Conservation (phyloP, 2,113 vertebrate species). For the Hemicordylus capensis region DNA sequence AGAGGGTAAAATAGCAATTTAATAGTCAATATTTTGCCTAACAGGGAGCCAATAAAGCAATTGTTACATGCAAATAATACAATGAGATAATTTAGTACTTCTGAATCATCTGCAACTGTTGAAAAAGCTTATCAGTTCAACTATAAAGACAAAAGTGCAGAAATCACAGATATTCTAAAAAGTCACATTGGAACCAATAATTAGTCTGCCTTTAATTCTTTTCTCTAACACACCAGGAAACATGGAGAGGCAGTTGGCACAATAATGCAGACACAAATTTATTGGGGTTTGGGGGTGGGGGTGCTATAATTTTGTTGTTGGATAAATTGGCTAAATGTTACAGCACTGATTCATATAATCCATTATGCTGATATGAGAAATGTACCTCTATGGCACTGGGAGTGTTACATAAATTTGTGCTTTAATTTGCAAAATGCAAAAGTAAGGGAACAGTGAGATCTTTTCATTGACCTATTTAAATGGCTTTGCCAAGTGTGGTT, state of each 20-base stretch:
- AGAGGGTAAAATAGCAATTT: conserved; percentile 71
- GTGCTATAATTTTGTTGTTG: conserved; percentile 16
- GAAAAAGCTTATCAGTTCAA: conserved; percentile 21
- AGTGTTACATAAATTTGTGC: conserved; percentile 9
- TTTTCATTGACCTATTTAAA: conserved; percentile 18
- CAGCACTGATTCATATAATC: rapidly evolving
- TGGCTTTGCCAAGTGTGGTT: conserved; percentile 35
- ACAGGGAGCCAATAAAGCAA: conserved; percentile 72
- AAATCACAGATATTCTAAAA: conserved; percentile 44
- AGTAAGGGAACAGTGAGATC: conserved; percentile 16
- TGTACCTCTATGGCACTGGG: conserved; percentile 17
- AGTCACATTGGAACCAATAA: conserved; percentile 34
- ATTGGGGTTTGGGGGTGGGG: no score
- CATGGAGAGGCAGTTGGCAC: not conserved
- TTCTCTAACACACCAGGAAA: not conserved
- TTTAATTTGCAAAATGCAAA: conserved; percentile 44
- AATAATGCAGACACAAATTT: not conserved
- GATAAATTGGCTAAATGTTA: not conserved
- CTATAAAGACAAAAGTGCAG: conserved; percentile 41
- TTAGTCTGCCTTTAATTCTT: conserved; percentile 28
- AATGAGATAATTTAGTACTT: conserved; percentile 50
- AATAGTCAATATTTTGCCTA: conserved; percentile 76
- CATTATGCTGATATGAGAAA: not conserved
- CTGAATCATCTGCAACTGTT: conserved; percentile 40
- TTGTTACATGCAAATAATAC: conserved; percentile 51